phyloP scores from a whole-genome alignment of 2,888 invertebrate species.

The Nowickia ferox region DNA sequence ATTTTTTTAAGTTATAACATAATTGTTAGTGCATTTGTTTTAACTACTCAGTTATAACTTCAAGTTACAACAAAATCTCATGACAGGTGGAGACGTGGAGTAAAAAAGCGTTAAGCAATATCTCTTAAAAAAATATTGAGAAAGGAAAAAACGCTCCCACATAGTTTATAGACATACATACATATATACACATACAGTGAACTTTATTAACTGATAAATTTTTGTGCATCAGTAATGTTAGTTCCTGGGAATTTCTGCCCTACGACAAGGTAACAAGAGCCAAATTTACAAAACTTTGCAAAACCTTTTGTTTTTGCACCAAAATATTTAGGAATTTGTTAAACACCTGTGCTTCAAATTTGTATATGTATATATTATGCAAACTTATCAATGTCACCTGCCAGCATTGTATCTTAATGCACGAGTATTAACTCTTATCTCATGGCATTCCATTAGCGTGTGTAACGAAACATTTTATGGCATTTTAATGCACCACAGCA shows the following conservation, averaged over 20 bases:
- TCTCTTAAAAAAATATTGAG: too few species aligned
- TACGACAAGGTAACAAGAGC: slow-evolving; percentile 1
- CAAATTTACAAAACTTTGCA: background rate
- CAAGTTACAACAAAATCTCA: too few species aligned
- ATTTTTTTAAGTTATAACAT: too few species aligned
- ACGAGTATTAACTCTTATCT: slow-evolving; percentile 49
- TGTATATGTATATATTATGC: slow-evolving; percentile 23
- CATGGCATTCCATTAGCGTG: slow-evolving; percentile 53
- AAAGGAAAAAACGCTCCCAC: too few species aligned
- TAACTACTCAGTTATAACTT: too few species aligned
- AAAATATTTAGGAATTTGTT: slow-evolving; percentile 2
- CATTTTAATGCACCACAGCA: slow-evolving; percentile 61
- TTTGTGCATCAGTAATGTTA: too few species aligned
- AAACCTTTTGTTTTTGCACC: background rate
- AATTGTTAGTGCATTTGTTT: too few species aligned
- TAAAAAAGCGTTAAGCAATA: too few species aligned
- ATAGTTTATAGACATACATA: too few species aligned
- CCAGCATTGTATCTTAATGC: slow-evolving; percentile 19
- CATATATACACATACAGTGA: too few species aligned
- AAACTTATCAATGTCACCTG: slow-evolving; percentile 53
- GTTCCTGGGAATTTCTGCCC: background rate
- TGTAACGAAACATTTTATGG: slow-evolving; percentile 56
- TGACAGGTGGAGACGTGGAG: too few species aligned
- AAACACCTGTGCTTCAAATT: slow-evolving; percentile 18
- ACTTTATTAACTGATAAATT: background rate